These are phyloP conservation scores for Melanaphis sacchari DNA, from an alignment of 1,140 invertebrate species.

Conservation along the genomic window DNA sequence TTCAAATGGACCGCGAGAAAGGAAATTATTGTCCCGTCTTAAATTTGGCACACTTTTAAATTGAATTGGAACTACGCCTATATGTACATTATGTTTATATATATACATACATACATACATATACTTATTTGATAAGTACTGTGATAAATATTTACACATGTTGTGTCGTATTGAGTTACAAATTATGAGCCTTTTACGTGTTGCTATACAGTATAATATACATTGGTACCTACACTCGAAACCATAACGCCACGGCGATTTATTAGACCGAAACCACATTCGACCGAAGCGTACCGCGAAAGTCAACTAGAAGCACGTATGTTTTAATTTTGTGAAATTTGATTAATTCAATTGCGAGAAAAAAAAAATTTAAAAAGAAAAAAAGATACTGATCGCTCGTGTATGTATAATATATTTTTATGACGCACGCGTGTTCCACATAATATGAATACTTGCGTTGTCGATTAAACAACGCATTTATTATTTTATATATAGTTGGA, in stretches of 20 bases:
- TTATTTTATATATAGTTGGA: neutral
- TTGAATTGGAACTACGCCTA: neutral
- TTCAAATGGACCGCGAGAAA: neutral
- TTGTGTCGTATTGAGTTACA: neutral
- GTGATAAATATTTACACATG: neutral
- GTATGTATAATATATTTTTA: neutral
- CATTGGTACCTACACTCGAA: neutral
- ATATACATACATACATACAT: neutral
- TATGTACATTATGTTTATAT: neutral
- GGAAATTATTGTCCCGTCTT: neutral
- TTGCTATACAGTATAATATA: neutral
- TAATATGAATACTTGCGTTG: neutral
- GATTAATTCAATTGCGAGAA: neutral
- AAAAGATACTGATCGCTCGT: neutral
- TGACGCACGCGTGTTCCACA: neutral
- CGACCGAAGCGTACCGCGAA: neutral
- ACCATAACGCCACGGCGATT: neutral
- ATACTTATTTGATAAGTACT: no score
- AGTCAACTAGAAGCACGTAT: neutral
- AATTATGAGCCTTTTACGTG: neutral
- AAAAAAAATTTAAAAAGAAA: neutral
- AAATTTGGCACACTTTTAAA: neutral
- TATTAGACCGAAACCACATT: conserved; percentile 39
- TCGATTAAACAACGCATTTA: neutral
- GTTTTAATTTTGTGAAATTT: conserved; percentile 37